A percentile compares a stretch with the other conserved stretches of the same genome.
These are phyloP conservation scores for Ophiodon elongatus DNA, from an alignment of 2,113 vertebrate genomes.

Conservation along the genomic window DNA sequence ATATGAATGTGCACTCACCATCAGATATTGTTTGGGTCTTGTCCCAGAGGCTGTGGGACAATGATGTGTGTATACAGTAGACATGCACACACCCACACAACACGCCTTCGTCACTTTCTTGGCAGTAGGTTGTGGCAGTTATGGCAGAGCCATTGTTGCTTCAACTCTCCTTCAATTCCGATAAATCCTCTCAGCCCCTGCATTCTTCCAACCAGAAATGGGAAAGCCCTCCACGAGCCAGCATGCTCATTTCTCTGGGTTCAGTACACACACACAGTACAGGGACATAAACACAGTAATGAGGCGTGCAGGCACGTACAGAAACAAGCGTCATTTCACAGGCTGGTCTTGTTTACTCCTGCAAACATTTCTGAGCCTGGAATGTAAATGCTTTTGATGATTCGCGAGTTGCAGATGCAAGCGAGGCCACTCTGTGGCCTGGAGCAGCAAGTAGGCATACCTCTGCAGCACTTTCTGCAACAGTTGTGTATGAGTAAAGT, in stretches of 20 bases:
- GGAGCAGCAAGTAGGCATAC: not conserved
- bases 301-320: not conserved
- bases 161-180: constrained; percentile 35
- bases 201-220: not conserved
- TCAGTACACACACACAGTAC: not conserved
- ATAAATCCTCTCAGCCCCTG: constrained; percentile 33
- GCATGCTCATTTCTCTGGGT: not conserved
- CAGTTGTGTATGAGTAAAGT: constrained; percentile 1
- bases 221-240: not conserved
- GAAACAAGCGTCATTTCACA: not conserved
- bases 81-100: not conserved
- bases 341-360: not conserved
- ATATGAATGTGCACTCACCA: not conserved
- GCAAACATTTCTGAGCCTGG: not conserved
- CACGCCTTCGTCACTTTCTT: not conserved
- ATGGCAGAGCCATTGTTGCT: constrained; percentile 8
- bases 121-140: not conserved
- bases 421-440: not conserved
- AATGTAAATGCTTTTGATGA: not conserved
- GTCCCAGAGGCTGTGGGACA: not conserved
- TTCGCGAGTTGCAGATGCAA: not conserved
- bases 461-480: not conserved
- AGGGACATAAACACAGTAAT: not conserved
- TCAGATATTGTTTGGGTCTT: not conserved
- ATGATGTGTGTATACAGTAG: not conserved